Evolutionary conservation across 1,140 invertebrate genomes (phyloP).

Genomic region (Polyergus mexicanus): DNA sequence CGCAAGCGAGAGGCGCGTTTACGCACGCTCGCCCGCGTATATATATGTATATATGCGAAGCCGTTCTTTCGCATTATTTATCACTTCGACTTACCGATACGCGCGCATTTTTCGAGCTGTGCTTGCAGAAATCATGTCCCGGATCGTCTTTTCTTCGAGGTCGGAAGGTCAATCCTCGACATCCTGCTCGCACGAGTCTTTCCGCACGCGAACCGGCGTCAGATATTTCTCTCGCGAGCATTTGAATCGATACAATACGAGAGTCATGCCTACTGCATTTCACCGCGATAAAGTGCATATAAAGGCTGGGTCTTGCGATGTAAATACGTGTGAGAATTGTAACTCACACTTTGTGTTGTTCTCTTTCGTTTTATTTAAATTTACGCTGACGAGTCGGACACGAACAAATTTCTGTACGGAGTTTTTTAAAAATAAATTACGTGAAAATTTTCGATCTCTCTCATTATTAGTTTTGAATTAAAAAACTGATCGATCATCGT

Average conservation of each 20-base stretch:
- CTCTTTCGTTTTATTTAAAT: neutral
- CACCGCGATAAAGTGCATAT: neutral
- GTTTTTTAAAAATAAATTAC: neutral
- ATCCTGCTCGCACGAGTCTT: constrained; percentile 47
- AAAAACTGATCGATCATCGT: too few species aligned
- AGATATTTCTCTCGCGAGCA: constrained; percentile 66
- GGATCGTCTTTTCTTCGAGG: constrained; percentile 35
- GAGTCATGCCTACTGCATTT: neutral
- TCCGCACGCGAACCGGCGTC: neutral
- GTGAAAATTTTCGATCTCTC: neutral
- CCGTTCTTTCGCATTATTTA: constrained; percentile 68
- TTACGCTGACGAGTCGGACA: neutral
- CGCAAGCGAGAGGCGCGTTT: constrained; percentile 2
- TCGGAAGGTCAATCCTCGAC: constrained; percentile 66
- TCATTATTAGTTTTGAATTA: neutral
- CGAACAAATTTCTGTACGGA: neutral
- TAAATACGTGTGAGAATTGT: neutral
- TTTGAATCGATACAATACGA: constrained; percentile 46
- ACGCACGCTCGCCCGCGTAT: neutral
- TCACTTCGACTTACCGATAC: constrained; percentile 46
- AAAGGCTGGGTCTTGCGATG: neutral
- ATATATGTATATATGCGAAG: constrained; percentile 41
- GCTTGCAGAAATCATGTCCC: constrained; percentile 49
- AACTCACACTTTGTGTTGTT: neutral
- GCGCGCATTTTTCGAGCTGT: constrained; percentile 45